Percentiles rank a stretch among this genome's conserved stretches.
Evolutionary conservation across 2,113 vertebrate genomes (phyloP).

Genomic region (Corythornis madagascariensis): DNA sequence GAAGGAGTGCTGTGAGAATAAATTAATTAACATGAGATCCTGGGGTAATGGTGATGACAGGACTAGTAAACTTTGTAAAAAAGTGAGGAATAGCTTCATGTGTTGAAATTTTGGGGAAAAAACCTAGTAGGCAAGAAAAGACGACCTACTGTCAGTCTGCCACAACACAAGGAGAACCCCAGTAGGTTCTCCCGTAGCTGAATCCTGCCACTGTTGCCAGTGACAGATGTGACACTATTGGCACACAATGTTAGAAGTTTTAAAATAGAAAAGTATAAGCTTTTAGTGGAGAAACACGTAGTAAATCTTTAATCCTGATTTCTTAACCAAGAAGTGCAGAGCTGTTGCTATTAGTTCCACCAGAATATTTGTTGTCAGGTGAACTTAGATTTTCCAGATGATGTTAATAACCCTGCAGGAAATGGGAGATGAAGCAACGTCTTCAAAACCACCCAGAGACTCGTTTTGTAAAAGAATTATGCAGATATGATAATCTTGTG

Average conservation of each 20-base stretch:
- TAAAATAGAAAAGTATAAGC: background rate
- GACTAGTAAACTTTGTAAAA: background rate
- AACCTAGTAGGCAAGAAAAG: background rate
- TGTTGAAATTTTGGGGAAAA: conserved; percentile 7
- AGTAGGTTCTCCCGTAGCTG: background rate
- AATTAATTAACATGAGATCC: conserved; percentile 18
- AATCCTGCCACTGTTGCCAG: background rate
- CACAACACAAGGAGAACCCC: background rate
- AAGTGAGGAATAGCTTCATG: background rate
- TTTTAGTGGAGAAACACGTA: background rate
- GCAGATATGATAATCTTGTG: background rate
- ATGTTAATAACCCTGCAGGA: background rate
- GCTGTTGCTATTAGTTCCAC: background rate
- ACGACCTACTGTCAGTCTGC: background rate
- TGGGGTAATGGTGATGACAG: background rate
- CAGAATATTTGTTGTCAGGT: conserved; percentile 5
- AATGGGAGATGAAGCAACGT: background rate
- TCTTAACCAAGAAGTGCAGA: background rate
- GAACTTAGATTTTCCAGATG: conserved; percentile 28
- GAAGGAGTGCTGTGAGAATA: background rate
- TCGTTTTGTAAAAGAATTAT: background rate
- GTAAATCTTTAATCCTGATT: background rate
- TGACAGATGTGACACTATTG: background rate
- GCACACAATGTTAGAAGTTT: background rate
- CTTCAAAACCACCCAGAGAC: background rate